A percentile compares a stretch with the other conserved stretches of the same genome.
Conservation (phyloP, 2,113 vertebrate species). For the Nycticebus coucang region DNA sequence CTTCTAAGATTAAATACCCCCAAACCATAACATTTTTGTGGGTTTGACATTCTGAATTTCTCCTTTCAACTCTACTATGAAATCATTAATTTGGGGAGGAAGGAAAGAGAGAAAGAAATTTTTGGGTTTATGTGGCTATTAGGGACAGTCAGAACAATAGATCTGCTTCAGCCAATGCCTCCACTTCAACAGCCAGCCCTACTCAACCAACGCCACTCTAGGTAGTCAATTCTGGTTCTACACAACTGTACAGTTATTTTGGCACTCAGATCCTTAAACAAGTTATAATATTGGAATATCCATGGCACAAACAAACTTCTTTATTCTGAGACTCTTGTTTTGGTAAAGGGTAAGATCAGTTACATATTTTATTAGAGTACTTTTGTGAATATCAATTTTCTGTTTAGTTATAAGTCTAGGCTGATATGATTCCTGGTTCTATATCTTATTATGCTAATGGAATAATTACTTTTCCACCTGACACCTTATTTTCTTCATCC, state of each 20-base stretch:
- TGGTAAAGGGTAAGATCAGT: background rate
- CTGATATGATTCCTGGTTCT: background rate
- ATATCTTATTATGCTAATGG: background rate
- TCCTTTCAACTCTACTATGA: slow-evolving; percentile 37
- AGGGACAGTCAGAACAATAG: background rate
- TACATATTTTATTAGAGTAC: background rate
- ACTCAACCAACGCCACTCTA: background rate
- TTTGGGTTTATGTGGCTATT: background rate
- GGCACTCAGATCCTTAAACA: background rate
- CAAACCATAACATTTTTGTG: slow-evolving; percentile 65
- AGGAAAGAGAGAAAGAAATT: slow-evolving; percentile 9
- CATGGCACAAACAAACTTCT: background rate
- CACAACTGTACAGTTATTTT: background rate
- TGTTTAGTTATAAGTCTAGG: background rate
- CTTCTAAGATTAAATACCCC: slow-evolving; percentile 44
- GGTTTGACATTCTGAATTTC: slow-evolving; percentile 56
- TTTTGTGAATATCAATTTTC: background rate
- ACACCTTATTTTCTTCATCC: background rate
- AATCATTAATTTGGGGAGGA: slow-evolving; percentile 41
- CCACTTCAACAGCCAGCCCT: background rate
- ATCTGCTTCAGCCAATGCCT: background rate
- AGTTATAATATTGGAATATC: background rate
- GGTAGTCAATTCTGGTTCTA: background rate
- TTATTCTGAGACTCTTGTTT: slow-evolving; percentile 27
- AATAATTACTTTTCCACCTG: background rate